phyloP scores from a whole-genome alignment of 2,888 invertebrate genomes.

The Tachystola acroxantha region DNA sequence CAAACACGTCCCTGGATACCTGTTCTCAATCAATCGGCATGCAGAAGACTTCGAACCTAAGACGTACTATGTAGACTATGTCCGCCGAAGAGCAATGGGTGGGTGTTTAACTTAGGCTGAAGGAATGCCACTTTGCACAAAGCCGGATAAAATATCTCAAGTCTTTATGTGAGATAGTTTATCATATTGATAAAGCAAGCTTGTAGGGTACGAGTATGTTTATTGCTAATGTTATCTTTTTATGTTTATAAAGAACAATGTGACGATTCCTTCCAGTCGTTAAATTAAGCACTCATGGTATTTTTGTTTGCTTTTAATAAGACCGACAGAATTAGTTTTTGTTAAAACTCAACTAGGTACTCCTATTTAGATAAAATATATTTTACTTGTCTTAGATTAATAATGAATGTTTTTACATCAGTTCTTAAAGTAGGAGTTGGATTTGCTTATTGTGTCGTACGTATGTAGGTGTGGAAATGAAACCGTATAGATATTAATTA shows the following conservation, averaged over 20 bases:
- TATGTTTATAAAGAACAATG: slow-evolving; percentile 31
- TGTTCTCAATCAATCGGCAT: slow-evolving; percentile 63
- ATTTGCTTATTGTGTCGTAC: too few species aligned
- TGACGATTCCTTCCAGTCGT: slow-evolving; percentile 61
- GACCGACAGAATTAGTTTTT: slow-evolving; percentile 18
- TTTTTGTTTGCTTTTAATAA: slow-evolving; percentile 48
- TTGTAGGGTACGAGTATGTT: slow-evolving; percentile 30
- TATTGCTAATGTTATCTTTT: slow-evolving; percentile 31
- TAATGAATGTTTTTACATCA: too few species aligned
- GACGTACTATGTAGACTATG: slow-evolving; percentile 75
- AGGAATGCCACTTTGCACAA: slow-evolving; percentile 55
- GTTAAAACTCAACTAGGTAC: not conserved
- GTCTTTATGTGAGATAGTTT: slow-evolving; percentile 10
- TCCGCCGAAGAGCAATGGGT: slow-evolving; percentile 73
- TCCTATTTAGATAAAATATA: too few species aligned
- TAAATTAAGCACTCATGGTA: slow-evolving; percentile 68
- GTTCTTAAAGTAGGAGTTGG: too few species aligned
- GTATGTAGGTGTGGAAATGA: too few species aligned
- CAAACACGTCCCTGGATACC: slow-evolving; percentile 69
- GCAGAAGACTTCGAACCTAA: slow-evolving; percentile 67
- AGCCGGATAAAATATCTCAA: slow-evolving; percentile 13
- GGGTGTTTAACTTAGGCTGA: slow-evolving; percentile 73
- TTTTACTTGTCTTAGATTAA: not conserved
- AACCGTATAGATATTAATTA: too few species aligned
- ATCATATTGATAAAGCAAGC: slow-evolving; percentile 18